Conservation (phyloP, 2,888 invertebrate species). For the Villa cingulata region DNA sequence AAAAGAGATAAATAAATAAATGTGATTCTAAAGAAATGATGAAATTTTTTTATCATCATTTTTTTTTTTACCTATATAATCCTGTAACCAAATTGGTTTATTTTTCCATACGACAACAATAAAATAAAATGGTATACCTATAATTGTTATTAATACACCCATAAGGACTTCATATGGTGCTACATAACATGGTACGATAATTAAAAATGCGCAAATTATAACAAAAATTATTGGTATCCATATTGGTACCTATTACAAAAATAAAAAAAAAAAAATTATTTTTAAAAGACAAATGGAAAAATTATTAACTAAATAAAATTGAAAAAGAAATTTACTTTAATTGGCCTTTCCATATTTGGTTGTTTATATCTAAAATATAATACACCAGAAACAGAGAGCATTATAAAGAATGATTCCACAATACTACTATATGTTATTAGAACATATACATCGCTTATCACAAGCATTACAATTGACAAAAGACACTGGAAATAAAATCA, state of each 20-base stretch:
- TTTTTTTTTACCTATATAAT: constrained; percentile 44
- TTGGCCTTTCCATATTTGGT: constrained; percentile 69
- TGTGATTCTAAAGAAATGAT: background rate
- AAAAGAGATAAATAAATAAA: background rate
- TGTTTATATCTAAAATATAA: constrained; percentile 68
- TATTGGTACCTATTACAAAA: constrained; percentile 46
- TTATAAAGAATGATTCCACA: constrained; percentile 85
- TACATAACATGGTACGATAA: constrained; percentile 65
- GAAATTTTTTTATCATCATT: background rate
- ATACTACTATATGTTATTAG: constrained; percentile 85
- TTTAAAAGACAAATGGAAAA: background rate
- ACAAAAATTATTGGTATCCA: constrained; percentile 68
- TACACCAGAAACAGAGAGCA: constrained; percentile 71
- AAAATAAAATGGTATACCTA: constrained; percentile 72
- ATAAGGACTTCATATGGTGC: constrained; percentile 67
- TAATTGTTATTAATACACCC: constrained; percentile 63
- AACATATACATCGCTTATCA: constrained; percentile 68
- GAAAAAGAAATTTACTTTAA: constrained; percentile 46
- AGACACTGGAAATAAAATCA: constrained; percentile 50
- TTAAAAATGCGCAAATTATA: constrained; percentile 57
- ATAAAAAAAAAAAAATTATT: background rate
- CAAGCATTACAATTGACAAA: constrained; percentile 71
- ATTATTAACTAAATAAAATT: background rate
- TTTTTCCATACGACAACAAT: constrained; percentile 52
- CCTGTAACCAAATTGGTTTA: constrained; percentile 48